phyloP scores from a whole-genome alignment of 1,140 invertebrate genomes.

The Plectus sambesii region DNA sequence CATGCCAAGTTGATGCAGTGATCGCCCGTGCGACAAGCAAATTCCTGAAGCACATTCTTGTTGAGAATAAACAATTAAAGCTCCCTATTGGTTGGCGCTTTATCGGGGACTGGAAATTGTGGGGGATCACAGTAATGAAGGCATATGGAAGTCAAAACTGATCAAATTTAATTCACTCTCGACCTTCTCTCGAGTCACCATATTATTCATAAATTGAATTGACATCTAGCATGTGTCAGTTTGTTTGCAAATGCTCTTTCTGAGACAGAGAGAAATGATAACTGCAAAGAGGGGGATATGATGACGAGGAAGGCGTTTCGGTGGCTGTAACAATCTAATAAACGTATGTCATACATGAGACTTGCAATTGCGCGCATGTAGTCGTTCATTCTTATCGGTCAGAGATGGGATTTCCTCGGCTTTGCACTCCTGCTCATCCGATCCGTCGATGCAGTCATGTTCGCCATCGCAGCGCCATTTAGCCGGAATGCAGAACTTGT shows the following conservation, averaged over 20 bases:
- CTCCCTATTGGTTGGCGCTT: not conserved
- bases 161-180: not conserved
- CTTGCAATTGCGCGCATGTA: constrained; percentile 6
- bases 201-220: no score
- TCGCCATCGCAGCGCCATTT: constrained; percentile 46
- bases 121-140: constrained; percentile 29
- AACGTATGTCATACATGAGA: no score
- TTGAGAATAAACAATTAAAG: constrained; percentile 6
- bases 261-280: constrained; percentile 13
- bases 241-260: not conserved
- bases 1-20: constrained; percentile 41
- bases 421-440: constrained; percentile 35
- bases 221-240: no score
- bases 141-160: constrained; percentile 19
- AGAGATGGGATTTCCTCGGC: constrained; percentile 18
- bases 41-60: constrained; percentile 32
- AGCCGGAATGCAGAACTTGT: constrained; percentile 37
- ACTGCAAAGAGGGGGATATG: constrained; percentile 16
- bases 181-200: not conserved
- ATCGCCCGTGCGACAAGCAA: constrained; percentile 33
- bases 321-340: no score
- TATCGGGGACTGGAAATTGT: not conserved
- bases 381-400: constrained; percentile 22
- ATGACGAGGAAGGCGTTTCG: not conserved
- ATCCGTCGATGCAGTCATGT: constrained; percentile 45